Base-by-base conservation (phyloP, 1,140 invertebrate species). In the Lucilia sericata region DNA sequence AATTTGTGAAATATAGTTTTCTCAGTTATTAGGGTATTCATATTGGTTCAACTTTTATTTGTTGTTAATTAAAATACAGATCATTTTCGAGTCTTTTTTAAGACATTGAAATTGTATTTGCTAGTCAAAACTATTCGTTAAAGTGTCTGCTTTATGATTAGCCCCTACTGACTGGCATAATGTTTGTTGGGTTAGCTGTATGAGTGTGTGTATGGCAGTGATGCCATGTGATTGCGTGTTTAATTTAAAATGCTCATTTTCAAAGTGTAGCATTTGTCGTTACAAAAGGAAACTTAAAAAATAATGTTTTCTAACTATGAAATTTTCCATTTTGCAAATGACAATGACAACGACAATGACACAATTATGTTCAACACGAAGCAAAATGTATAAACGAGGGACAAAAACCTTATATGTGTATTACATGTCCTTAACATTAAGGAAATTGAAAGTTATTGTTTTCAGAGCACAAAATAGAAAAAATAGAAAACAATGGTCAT, bases 371-470 rank as follows among this genome's bases (percentile, higher is more conserved):
- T 60, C 55, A 60, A 60, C 14, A 60, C 55, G 7, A 7, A 60
- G 55, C 42, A 42, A 60, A n/a, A 0, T 17, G 55, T 7, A 60
- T 17, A n/a, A 17, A 60, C 5, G 51, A 60, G 14, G 14, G n/a
- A 60, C 1, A n/a, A 60, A 17, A 60, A 60, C 55, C 3, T 30
- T 60, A n/a, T 14, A 14, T 42, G 42, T 42, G 42, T 42, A 42
- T 42, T 42, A 70, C 65, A 70, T 70, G 65, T 70, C 65, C 21
- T 70, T 70, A 70, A 10, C 65, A 70, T 70, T 70, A 70, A 70
- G 65, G 65, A 70, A 70, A 70, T 70, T 70, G 65, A 70, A 25
- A 21, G 65, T 70, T 8, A 25, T 70, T 70, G 65, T 70, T 70
- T 70, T 70, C 21, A 25, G 3, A 30, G 3, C 25, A 19, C 19